Conservation (phyloP, 2,797 vertebrate genomes). For the Paramormyrops hopkinsi region DNA sequence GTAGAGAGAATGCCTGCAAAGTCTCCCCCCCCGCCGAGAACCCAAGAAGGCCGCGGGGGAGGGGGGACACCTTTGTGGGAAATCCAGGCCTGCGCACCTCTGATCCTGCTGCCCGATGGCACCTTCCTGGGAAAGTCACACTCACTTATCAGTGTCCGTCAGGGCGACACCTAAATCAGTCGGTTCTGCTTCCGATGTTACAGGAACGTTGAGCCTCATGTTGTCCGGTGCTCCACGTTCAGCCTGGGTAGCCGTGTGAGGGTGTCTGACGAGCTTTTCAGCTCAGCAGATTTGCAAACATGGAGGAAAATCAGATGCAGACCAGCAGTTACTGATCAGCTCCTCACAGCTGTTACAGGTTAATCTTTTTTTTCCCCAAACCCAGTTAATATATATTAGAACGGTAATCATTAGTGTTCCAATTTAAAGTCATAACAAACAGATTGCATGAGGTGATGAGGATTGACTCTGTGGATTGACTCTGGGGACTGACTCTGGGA, state of each 20-base stretch:
- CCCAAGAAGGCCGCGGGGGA: background rate
- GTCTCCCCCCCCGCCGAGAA: background rate
- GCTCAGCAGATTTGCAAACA: background rate
- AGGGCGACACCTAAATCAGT: background rate
- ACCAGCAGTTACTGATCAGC: background rate
- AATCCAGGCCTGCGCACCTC: background rate
- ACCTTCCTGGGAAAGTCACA: background rate
- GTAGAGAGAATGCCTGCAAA: background rate
- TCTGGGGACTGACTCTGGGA: background rate
- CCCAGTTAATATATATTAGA: background rate
- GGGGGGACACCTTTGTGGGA: background rate
- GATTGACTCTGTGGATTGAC: background rate
- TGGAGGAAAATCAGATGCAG: background rate
- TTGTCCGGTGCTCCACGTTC: background rate
- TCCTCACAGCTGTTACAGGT: background rate
- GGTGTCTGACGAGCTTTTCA: background rate
- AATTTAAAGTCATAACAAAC: background rate
- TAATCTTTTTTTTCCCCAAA: background rate
- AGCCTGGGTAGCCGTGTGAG: background rate
- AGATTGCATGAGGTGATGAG: background rate
- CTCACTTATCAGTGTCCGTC: background rate
- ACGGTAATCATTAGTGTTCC: background rate
- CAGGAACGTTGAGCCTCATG: background rate
- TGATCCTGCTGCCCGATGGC: background rate
- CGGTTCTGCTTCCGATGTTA: background rate